Base-by-base conservation (phyloP, 2,888 invertebrate genomes). In the Lordiphosa fenestrarum region DNA sequence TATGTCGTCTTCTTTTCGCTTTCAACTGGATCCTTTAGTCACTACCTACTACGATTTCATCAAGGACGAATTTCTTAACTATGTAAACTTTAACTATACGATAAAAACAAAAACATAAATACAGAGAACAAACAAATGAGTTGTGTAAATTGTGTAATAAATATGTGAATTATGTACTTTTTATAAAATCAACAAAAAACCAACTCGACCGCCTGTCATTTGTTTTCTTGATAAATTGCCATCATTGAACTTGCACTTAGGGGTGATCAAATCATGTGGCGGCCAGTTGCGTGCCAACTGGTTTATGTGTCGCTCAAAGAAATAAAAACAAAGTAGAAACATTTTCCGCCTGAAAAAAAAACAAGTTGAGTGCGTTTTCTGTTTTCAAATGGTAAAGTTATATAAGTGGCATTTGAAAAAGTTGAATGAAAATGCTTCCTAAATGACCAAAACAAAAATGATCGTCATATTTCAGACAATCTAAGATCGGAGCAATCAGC, bases 141-240 rank as follows among this genome's bases (percentile, higher is more conserved):
- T 64, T 77, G 77, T 77, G 77, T 73, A 75, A 75, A 77, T 75
- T 78, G 73, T 75, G 64, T 72, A 78, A 78, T 76, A 74, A 66
- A 80, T 46, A 71, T 66, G 81, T 76, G 80, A 80, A 80, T 80
- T 80, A 80, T 81, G 81, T 80, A 80, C 81, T 80, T 80, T 80
- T 81, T 78, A 80, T 81, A 76, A 78, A 81, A 75, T 71, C 78
- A 73, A 69, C 46, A 71, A 49, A 52, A 35, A 42, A 50, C 58
- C 56, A 53, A 52, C 36, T 46, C 54, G 59, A 41, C 59, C 52
- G 64, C 25, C 7, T 57, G 33, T 44, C 21, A 53, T 36, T 41
- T 53, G 46, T 12, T 58, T 50, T 10, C 36, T 21, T 37, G 21
- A 21, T 54, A 42, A 49, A 53, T 53, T 46, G 49, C 73, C 75